Evolutionary conservation across 1,140 invertebrate genomes (phyloP).

Genomic region (Platyura marginata): DNA sequence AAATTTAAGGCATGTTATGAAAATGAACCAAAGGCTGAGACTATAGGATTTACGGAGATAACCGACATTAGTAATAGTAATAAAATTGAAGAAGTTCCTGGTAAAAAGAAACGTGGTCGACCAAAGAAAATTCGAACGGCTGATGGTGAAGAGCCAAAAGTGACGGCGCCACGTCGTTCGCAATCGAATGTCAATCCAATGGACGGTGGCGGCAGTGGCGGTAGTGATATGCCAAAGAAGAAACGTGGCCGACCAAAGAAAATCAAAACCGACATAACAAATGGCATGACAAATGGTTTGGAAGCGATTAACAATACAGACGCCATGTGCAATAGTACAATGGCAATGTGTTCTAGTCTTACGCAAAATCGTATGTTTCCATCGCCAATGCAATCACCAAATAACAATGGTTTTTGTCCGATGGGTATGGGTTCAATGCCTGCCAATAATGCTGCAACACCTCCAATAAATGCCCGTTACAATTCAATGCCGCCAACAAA

Average conservation of each 20-base stretch:
- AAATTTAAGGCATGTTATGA: constrained; percentile 42
- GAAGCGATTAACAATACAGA: not conserved
- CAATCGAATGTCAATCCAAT: constrained; percentile 4
- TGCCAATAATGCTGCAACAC: no score
- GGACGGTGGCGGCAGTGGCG: not conserved
- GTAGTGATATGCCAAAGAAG: constrained; percentile 60
- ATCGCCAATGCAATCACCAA: constrained; percentile 29
- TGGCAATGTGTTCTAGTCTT: not conserved
- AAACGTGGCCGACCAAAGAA: constrained; percentile 73
- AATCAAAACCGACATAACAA: constrained; percentile 34
- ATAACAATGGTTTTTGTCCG: constrained; percentile 7
- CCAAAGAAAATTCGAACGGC: constrained; percentile 70
- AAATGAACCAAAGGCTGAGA: constrained; percentile 26
- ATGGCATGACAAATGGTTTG: constrained; percentile 3
- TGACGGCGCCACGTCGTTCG: constrained; percentile 3
- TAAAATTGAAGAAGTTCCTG: constrained; percentile 25
- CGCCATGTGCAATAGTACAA: not conserved
- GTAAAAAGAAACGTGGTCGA: constrained; percentile 74
- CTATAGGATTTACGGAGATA: constrained; percentile 14
- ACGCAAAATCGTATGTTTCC: constrained; percentile 21
- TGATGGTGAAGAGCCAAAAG: constrained; percentile 29
- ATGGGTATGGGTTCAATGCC: not conserved
- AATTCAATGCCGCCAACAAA: no score
- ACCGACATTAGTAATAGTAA: constrained; percentile 24
- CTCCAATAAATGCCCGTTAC: no score